Conservation (phyloP, 2,797 vertebrate species). For the Moxostoma hubbsi region DNA sequence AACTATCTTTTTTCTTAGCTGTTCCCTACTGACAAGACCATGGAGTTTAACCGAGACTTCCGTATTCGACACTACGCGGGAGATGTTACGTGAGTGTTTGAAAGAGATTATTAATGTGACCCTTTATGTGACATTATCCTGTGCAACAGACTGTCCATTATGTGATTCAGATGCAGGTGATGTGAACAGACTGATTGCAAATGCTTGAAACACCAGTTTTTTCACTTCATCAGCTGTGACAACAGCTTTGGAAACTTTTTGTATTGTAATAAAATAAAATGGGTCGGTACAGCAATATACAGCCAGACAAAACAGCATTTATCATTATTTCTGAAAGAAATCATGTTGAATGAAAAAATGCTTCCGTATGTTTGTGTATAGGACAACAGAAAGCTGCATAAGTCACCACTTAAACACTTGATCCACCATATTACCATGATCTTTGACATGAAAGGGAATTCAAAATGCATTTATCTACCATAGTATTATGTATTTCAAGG, state of each 20-base stretch:
- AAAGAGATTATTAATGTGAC: background rate
- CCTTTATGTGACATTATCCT: background rate
- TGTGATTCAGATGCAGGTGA: background rate
- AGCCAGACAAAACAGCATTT: no score
- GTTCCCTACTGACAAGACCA: conserved; percentile 85
- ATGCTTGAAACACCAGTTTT: background rate
- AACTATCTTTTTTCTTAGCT: conserved; percentile 72
- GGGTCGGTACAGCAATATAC: background rate
- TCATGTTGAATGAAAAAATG: no score
- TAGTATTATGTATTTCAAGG: background rate
- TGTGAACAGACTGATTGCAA: background rate
- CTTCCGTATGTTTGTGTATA: no score
- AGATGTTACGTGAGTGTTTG: conserved; percentile 87
- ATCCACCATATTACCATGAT: no score
- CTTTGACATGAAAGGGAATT: no score
- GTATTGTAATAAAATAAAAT: background rate
- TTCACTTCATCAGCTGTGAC: background rate
- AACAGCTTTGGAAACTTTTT: no score
- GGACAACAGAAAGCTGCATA: no score
- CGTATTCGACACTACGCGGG: conserved; percentile 92
- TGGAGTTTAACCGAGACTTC: conserved; percentile 91
- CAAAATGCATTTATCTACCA: no score
- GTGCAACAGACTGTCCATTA: background rate
- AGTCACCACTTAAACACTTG: no score
- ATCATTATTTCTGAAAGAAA: no score